phyloP scores from a whole-genome alignment of 2,113 vertebrate species.

The Recurvirostra avosetta region DNA sequence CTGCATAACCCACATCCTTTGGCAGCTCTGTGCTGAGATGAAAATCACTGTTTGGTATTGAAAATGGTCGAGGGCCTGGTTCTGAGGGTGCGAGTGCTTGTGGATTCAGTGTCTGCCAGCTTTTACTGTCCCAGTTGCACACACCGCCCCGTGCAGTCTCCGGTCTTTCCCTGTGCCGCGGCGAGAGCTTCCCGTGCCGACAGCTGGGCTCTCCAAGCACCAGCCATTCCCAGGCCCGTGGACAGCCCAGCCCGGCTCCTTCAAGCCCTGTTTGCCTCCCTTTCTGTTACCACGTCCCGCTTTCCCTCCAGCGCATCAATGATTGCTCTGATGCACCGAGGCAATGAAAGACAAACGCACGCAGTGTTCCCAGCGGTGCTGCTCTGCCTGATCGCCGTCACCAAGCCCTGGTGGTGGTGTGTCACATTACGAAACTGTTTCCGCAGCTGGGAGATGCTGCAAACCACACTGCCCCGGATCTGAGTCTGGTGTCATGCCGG shows the following conservation, averaged over 20 bases:
- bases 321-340: rapidly evolving
- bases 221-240: not conserved
- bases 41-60: not conserved
- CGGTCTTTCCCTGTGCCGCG: not conserved
- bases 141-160: rapidly evolving
- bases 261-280: not conserved
- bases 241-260: not conserved
- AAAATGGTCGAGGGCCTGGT: not conserved
- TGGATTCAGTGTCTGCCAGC: not conserved
- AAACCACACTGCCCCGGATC: not conserved
- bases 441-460: not conserved
- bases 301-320: not conserved
- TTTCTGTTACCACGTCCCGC: not conserved
- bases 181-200: not conserved
- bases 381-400: rapidly evolving
- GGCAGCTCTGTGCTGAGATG: not conserved
- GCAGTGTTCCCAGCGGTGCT: not conserved
- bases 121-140: not conserved
- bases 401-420: rapidly evolving
- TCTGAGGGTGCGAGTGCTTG: not conserved
- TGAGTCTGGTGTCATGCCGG: rapidly evolving
- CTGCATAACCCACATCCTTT: not conserved
- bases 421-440: not conserved
- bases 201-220: not conserved
- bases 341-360: not conserved